These are phyloP conservation scores for Tanytarsus gracilentus DNA, from an alignment of 2,888 invertebrate species.

Conservation along the genomic window DNA sequence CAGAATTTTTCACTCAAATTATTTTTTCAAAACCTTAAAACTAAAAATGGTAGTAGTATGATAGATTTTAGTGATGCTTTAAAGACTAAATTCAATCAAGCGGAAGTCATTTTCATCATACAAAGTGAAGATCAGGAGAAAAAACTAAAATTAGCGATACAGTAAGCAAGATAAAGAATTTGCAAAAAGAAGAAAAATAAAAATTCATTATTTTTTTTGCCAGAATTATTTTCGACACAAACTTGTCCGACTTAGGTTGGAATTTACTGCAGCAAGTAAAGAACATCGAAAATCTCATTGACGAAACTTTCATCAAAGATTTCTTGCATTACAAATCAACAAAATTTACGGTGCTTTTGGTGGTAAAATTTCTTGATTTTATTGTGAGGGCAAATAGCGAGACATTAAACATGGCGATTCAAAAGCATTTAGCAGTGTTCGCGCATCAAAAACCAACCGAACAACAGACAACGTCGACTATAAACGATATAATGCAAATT, in stretches of 20 bases:
- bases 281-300: neutral
- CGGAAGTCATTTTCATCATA: neutral
- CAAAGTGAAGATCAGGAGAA: neutral
- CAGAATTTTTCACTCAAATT: no score
- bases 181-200: neutral
- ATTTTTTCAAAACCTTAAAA: no score
- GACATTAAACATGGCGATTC: neutral
- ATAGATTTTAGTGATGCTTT: neutral
- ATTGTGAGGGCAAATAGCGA: neutral
- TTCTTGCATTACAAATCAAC: neutral
- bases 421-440: neutral
- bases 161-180: neutral
- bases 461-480: neutral
- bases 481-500: neutral
- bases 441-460: neutral
- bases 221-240: neutral
- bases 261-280: neutral
- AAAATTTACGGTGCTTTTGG: neutral
- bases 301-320: neutral
- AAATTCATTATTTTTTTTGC: neutral
- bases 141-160: neutral
- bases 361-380: neutral
- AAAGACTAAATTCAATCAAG: neutral
- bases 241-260: neutral
- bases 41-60: no score